These are phyloP conservation scores for Pemphredon lugubris DNA, from an alignment of 2,888 invertebrate species.

Conservation along the genomic window DNA sequence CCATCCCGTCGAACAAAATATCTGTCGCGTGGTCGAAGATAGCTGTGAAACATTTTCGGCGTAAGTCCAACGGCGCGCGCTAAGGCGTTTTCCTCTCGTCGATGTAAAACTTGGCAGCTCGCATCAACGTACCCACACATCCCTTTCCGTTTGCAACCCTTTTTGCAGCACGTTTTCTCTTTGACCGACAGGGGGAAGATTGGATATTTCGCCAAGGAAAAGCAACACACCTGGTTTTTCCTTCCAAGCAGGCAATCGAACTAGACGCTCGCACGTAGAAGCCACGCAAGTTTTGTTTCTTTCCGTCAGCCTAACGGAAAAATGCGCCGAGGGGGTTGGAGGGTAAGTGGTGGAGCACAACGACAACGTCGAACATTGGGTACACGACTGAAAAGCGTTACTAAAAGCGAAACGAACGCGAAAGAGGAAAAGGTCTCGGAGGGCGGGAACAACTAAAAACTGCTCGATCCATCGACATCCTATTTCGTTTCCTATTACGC, in stretches of 20 bases:
- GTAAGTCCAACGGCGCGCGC: too few relatives aligned
- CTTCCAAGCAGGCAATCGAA: constrained; percentile 31
- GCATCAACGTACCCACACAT: constrained; percentile 28
- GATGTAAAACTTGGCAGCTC: constrained; percentile 6
- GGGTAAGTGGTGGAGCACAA: too few relatives aligned
- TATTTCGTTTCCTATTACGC: constrained; percentile 78
- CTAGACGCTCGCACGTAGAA: constrained; percentile 29
- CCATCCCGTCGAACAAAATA: neutral
- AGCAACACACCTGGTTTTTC: constrained; percentile 47
- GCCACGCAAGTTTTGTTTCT: constrained; percentile 18
- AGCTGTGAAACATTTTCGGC: too few relatives aligned
- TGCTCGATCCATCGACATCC: constrained; percentile 72
- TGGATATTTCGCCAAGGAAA: constrained; percentile 60
- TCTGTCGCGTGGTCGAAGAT: too few relatives aligned
- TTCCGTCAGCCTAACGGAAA: constrained; percentile 15
- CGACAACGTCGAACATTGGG: neutral
- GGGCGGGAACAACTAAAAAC: constrained; percentile 55
- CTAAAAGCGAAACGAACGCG: too few relatives aligned
- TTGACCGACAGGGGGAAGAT: constrained; percentile 67
- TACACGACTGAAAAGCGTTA: too few relatives aligned
- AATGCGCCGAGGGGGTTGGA: constrained; percentile 12
- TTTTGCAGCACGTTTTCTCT: constrained; percentile 51
- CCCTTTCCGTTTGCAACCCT: constrained; percentile 40
- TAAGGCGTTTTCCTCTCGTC: constrained; percentile 24
- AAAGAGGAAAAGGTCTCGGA: too few relatives aligned